Evolutionary conservation across 2,888 invertebrate species (phyloP), one percentile per base, ranked within the genome.

Genomic region (Shargacucullia verbasci): DNA sequence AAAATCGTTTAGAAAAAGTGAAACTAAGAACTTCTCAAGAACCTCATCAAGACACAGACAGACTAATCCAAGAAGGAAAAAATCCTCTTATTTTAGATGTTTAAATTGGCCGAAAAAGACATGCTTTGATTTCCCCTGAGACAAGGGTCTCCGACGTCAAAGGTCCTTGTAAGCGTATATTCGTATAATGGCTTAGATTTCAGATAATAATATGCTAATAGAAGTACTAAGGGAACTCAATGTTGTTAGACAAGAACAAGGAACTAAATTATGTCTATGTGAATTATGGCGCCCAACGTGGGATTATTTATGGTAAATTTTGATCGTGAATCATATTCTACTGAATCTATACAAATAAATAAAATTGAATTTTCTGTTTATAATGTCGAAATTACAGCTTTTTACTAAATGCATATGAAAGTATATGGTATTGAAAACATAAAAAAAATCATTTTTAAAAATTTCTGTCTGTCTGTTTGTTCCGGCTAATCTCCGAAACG

Each of bases 121-220:
- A 47, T 60, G 43, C 41, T 54, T 46, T 73, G 70, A 71, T 72
- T 72, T 72, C 72, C 72, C 72, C n/a, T 0, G 72, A 44, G 72
- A 40, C 29, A 14, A 4, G n/a, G 12, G 38, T 43, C 71, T 53
- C 47, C 43, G 25, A 53, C 11, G 49, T 46, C 68, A 58, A 35
- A 67, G 41, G 46, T 57, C 49, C 39, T 55, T 71, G 49, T 55
- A 50, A 72, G 56, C 20, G 45, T 35, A 56, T 71, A 72, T 63
- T 56, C n/a, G n/a, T n/a, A n/a, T n/a, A n/a, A n/a, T n/a, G n/a
- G 44, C 48, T 57, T 29, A 52, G 39, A 59, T 39, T 41, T 29
- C 34, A 46, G 34, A 49, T 55, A 44, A 59, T 46, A 66, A 67
- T 45, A 71, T 72, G 59, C 12, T 50, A 56, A 67, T 72, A 55